Evolutionary conservation across 2,797 vertebrate genomes (phyloP).

Genomic region (Chaenodraco wilsoni): DNA sequence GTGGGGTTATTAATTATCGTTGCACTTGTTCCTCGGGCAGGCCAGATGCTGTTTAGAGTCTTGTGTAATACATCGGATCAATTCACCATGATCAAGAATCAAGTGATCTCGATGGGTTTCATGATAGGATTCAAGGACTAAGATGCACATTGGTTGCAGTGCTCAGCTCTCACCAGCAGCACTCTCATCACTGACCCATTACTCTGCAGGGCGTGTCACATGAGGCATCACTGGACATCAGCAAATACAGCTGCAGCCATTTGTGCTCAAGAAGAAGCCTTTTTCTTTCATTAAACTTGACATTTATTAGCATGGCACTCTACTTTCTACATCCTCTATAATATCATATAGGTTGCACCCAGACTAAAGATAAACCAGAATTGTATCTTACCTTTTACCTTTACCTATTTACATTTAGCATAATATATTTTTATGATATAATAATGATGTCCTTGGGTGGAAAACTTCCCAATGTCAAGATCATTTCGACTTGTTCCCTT

Average conservation of each 20-base stretch:
- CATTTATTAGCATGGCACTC: background rate
- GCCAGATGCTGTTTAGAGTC: background rate
- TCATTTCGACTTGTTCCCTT: slow-evolving; percentile 25
- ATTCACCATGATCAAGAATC: background rate
- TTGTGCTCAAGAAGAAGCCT: background rate
- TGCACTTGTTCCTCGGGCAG: background rate
- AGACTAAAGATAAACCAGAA: background rate
- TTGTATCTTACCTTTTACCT: background rate
- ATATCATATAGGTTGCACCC: background rate
- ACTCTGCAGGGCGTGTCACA: slow-evolving; percentile 67
- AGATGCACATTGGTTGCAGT: slow-evolving; percentile 17
- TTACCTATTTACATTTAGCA: too few relatives aligned
- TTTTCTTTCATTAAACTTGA: background rate
- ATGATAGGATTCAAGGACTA: background rate
- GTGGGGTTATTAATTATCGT: background rate
- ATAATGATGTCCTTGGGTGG: background rate
- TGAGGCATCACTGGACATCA: slow-evolving; percentile 32
- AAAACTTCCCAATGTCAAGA: slow-evolving; percentile 33
- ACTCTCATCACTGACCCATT: slow-evolving; percentile 32
- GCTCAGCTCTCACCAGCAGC: slow-evolving; percentile 36
- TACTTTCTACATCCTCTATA: background rate
- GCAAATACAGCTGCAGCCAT: slow-evolving; percentile 29
- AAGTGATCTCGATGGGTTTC: background rate
- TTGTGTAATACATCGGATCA: background rate
- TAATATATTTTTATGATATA: background rate